Evolutionary conservation across 2,888 invertebrate species (phyloP), one percentile per base, ranked within the genome.

Genomic region (Campaea margaritaria): DNA sequence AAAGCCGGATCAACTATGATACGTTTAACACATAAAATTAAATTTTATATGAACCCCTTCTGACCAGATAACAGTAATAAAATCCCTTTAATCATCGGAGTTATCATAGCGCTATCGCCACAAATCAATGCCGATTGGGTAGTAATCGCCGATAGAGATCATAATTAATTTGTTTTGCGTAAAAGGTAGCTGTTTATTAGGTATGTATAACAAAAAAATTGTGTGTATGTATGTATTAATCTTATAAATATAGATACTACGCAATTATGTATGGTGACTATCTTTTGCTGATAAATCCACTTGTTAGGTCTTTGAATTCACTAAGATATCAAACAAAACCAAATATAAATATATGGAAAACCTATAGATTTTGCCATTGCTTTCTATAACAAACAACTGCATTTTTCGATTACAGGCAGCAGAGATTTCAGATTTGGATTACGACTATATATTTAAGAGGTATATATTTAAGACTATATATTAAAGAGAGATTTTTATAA

Each of bases 141-240:
- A 48, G 59, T 52, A 52, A 63, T 51, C 46, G 44, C 54, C 62
- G 79, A 79, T 77, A 75, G 16, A 65, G 65, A 83, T 85, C 79
- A 72, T 82, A 80, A 83, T 84, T 79, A 74, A 77, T 78, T 59
- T 75, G 74, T 70, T 74, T 73, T 71, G 68, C 69, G 69, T 59
- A 69, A 70, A 72, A 57, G 47, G 50, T 51, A 45, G 51, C 34
- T 51, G 42, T 55, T 52, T 21, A 43, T 52, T 27, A 38, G 31
- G 36, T 53, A 59, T 58, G 42, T 48, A 38, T 31, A 42, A 27
- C 15, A 43, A 52, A 52, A 56, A 44, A 41, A 50, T n/a, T n/a
- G n/a, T n/a, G 15, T 39, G 41, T 48, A 43, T 38, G 15, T 27
- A 41, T 34, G 36, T 27, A 51, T 48, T 39, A 44, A 53, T 58